Base-by-base conservation (phyloP, 2,888 invertebrate species). In the Dichetophora obliterata region DNA sequence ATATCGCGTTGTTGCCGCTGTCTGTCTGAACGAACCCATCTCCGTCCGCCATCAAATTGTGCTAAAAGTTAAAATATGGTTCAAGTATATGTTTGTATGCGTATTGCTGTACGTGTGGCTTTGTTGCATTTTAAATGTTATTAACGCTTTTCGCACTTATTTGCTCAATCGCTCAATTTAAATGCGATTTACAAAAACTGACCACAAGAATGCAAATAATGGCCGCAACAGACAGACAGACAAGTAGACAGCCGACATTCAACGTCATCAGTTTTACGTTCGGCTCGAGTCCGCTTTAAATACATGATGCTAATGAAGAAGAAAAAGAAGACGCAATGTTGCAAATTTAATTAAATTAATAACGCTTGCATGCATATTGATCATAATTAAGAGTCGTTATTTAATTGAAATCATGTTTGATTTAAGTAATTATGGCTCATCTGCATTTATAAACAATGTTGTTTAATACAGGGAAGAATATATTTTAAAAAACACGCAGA, bases 181-280 rank as follows among this genome's bases (percentile, higher is more conserved):
- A 74, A 74, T 66, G 66, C 74, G 66, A 74, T 74, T 66, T 50
- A 74, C 74, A 59, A 66, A 74, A 54, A 22, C 59, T 70, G 65
- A 74, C 74, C 74, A 52, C 74, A 66, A 74, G 66, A 74, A 74
- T 74, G 65, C 74, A 74, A 66, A 73, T 73, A 54, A 66, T 63
- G 48, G 61, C 27, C 43, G 6, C 14, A 19, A 19, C 16, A 59
- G 11, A 31, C n/a, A 27, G 50, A 65, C n/a, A 65, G 63, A 34
- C 14, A n/a, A 34, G 3, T 6, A 24, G 19, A 31, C 24, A 43
- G 61, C 16, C 48, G 43, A 9, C 68, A 50, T n/a, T 5, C 24
- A 22, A 19, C 19, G 43, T 16, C 19, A 22, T 8, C 37, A 31
- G 27, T 14, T 37, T 16, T 59, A 19, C 8, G 37, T 71, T 2